Conservation (phyloP, 2,888 invertebrate genomes). For the Parochlus steinenii region DNA sequence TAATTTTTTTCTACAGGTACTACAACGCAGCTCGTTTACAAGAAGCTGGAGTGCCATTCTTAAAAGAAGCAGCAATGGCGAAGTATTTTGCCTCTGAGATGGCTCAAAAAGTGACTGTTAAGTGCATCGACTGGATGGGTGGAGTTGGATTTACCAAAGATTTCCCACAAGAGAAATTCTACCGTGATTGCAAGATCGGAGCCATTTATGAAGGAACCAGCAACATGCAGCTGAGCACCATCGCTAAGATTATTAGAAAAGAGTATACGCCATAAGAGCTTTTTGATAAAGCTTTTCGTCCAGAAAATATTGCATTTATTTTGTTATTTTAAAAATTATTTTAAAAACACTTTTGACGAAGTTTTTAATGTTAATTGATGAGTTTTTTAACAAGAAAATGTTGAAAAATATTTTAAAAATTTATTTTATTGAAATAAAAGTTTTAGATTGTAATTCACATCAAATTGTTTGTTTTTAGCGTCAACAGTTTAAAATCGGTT, state of each 20-base stretch:
- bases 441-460: no score
- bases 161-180: slow-evolving; percentile 92
- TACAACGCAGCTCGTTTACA: slow-evolving; percentile 90
- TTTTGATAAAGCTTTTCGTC: no score
- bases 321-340: no score
- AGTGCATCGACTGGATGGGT: slow-evolving; percentile 96
- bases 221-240: slow-evolving; percentile 92
- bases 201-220: slow-evolving; percentile 96
- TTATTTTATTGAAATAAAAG: no score
- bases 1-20: slow-evolving; percentile 47
- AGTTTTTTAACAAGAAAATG: no score
- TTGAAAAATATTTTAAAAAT: no score
- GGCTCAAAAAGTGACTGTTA: slow-evolving; percentile 72
- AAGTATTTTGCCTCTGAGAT: slow-evolving; percentile 84
- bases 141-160: slow-evolving; percentile 94
- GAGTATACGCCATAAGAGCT: slow-evolving; percentile 35
- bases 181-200: slow-evolving; percentile 89
- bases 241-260: slow-evolving; percentile 73
- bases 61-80: slow-evolving; percentile 94
- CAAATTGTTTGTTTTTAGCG: no score
- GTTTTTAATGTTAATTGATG: no score
- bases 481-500: no score
- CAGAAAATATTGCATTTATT: no score
- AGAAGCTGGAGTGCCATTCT: slow-evolving; percentile 65
- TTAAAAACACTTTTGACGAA: no score